Conservation (phyloP, 2,113 vertebrate species). For the Rhabdornis inornatus region DNA sequence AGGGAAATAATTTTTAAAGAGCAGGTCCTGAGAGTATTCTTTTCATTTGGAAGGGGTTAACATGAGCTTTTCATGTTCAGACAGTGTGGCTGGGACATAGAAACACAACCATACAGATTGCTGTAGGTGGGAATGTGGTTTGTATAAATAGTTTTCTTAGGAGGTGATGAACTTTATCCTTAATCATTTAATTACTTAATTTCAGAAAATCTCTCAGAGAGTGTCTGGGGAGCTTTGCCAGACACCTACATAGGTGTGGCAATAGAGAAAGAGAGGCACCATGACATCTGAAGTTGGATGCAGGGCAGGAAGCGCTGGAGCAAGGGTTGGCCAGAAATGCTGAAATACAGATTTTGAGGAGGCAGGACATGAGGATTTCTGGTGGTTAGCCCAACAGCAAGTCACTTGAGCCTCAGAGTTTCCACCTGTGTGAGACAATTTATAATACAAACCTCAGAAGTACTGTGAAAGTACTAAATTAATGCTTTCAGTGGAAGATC, state of each 20-base stretch:
- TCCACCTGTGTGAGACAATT: not conserved
- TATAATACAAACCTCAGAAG: not conserved
- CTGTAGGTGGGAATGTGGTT: not conserved
- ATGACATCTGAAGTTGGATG: not conserved
- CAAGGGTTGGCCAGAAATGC: not conserved
- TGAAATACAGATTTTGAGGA: not conserved
- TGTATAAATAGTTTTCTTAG: not conserved
- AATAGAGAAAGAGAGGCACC: not conserved
- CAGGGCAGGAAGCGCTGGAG: fast-evolving
- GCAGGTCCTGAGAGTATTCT: not conserved
- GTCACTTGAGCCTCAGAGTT: not conserved
- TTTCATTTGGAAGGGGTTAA: not conserved
- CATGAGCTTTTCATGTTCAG: not conserved
- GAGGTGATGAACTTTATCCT: conserved; percentile 2
- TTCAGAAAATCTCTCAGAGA: not conserved
- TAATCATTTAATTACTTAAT: conserved; percentile 11
- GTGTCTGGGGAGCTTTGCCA: not conserved
- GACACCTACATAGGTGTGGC: not conserved
- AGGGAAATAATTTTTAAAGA: not conserved
- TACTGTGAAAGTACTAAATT: not conserved
- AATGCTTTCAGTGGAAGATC: conserved; percentile 27
- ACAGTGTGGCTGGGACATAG: fast-evolving
- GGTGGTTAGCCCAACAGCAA: not conserved
- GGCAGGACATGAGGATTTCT: not conserved
- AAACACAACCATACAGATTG: not conserved